Conservation (phyloP, 2,888 invertebrate genomes). For the Polia nebulosa region DNA sequence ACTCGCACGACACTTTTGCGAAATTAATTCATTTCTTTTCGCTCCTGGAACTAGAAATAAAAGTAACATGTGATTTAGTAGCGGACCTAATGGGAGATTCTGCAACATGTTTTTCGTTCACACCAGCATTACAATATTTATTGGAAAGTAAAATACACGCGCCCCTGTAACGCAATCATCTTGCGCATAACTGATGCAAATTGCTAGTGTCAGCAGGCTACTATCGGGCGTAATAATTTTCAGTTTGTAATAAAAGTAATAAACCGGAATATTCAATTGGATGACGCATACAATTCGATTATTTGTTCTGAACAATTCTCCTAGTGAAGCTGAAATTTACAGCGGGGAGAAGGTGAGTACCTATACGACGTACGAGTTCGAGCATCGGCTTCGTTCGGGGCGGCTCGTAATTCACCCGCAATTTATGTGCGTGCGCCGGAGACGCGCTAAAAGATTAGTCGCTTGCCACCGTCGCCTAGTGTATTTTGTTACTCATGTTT, state of each 20-base stretch:
- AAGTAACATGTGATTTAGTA: slow-evolving; percentile 56
- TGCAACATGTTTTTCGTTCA: slow-evolving; percentile 27
- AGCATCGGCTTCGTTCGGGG: slow-evolving; percentile 78
- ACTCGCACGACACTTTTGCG: slow-evolving; percentile 70
- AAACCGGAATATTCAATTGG: slow-evolving; percentile 76
- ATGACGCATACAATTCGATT: slow-evolving; percentile 77
- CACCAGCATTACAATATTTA: slow-evolving; percentile 54
- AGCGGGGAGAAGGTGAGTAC: slow-evolving; percentile 77
- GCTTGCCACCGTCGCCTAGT: slow-evolving; percentile 67
- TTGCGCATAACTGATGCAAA: slow-evolving; percentile 68
- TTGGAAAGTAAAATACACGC: slow-evolving; percentile 61
- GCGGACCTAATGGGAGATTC: slow-evolving; percentile 37
- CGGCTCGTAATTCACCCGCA: slow-evolving; percentile 82
- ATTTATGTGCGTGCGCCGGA: slow-evolving; percentile 90
- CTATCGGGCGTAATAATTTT: slow-evolving; percentile 72
- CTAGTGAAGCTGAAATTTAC: slow-evolving; percentile 81
- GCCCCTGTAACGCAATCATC: slow-evolving; percentile 56
- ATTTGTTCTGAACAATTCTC: slow-evolving; percentile 75
- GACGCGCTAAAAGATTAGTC: slow-evolving; percentile 89
- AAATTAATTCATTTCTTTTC: slow-evolving; percentile 80
- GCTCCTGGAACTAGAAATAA: slow-evolving; percentile 60
- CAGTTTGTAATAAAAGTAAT: slow-evolving; percentile 72
- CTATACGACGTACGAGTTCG: slow-evolving; percentile 38
- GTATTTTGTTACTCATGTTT: slow-evolving; percentile 58
- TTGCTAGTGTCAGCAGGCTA: slow-evolving; percentile 72